Percentiles rank a stretch among this genome's conserved stretches.
Evolutionary conservation across 1,140 invertebrate species (phyloP).

Genomic region (Propsilocerus akamusi): DNA sequence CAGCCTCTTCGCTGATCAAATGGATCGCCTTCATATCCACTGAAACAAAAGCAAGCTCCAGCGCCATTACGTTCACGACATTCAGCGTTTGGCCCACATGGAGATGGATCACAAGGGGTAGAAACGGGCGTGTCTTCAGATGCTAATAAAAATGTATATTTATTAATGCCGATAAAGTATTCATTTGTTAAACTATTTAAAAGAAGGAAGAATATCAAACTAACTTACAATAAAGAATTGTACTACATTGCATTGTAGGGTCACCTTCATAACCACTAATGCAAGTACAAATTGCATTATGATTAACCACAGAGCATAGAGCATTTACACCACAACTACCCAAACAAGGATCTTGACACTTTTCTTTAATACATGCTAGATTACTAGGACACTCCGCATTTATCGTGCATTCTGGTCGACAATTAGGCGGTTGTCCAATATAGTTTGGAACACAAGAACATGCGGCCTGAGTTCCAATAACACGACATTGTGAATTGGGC

Average conservation of each 20-base stretch:
- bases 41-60: slow-evolving; percentile 44
- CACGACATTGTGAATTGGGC: slow-evolving; percentile 54
- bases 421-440: slow-evolving; percentile 53
- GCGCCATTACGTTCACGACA: slow-evolving; percentile 43
- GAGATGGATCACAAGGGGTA: slow-evolving; percentile 45
- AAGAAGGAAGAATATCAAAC: no score
- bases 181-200: slow-evolving; percentile 1
- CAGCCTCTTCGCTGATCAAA: slow-evolving; percentile 39
- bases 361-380: slow-evolving; percentile 52
- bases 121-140: slow-evolving; percentile 22
- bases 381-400: slow-evolving; percentile 55
- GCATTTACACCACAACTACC: slow-evolving; percentile 27
- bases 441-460: slow-evolving; percentile 55
- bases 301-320: slow-evolving; percentile 47
- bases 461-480: slow-evolving; percentile 42
- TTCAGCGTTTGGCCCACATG: slow-evolving; percentile 47
- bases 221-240: slow-evolving; percentile 23
- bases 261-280: slow-evolving; percentile 50
- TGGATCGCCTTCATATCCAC: slow-evolving; percentile 50
- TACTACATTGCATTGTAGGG: slow-evolving; percentile 47
- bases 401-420: slow-evolving; percentile 56
- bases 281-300: slow-evolving; percentile 57
- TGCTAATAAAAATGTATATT: slow-evolving; percentile 4
- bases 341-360: slow-evolving; percentile 57
- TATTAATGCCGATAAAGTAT: background rate